Percentiles rank a stretch among this genome's conserved stretches.
phyloP scores from a whole-genome alignment of 1,140 invertebrate species.

The Pararge aegeria region DNA sequence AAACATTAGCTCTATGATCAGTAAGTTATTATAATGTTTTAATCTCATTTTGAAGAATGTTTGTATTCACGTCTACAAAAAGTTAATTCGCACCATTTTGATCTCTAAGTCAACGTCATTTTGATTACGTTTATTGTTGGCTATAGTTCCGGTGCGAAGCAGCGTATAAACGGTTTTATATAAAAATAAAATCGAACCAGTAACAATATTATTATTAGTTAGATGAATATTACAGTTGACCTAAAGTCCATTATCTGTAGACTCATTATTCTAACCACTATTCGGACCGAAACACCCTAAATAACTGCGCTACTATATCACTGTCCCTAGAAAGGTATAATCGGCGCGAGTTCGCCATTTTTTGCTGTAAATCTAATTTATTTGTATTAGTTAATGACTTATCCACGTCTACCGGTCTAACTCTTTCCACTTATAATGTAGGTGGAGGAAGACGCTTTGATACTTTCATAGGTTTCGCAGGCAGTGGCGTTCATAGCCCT shows the following conservation, averaged over 20 bases:
- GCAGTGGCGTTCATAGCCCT: too few species aligned
- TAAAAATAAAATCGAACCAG: too few species aligned
- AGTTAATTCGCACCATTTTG: not conserved
- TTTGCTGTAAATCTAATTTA: slow-evolving; percentile 78
- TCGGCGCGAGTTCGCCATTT: slow-evolving; percentile 57
- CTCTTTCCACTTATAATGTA: slow-evolving; percentile 53
- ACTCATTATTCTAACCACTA: not conserved
- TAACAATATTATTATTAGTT: too few species aligned
- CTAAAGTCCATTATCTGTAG: too few species aligned
- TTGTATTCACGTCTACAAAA: not conserved
- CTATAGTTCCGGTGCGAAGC: too few species aligned
- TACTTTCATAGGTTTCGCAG: slow-evolving; percentile 38
- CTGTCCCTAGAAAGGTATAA: slow-evolving; percentile 63
- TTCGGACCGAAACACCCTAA: slow-evolving; percentile 39
- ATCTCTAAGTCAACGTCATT: too few species aligned
- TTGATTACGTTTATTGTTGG: too few species aligned
- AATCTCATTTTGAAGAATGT: slow-evolving; percentile 3
- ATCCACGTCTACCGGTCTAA: slow-evolving; percentile 61
- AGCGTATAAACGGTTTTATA: too few species aligned
- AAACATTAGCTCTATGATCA: slow-evolving; percentile 7
- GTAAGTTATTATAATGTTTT: slow-evolving; percentile 1
- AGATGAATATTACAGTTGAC: too few species aligned
- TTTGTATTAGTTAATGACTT: slow-evolving; percentile 79
- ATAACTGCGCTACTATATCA: slow-evolving; percentile 24
- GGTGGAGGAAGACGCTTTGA: slow-evolving; percentile 37